Base-by-base conservation (phyloP, 2,888 invertebrate species). In the Belgica antarctica region DNA sequence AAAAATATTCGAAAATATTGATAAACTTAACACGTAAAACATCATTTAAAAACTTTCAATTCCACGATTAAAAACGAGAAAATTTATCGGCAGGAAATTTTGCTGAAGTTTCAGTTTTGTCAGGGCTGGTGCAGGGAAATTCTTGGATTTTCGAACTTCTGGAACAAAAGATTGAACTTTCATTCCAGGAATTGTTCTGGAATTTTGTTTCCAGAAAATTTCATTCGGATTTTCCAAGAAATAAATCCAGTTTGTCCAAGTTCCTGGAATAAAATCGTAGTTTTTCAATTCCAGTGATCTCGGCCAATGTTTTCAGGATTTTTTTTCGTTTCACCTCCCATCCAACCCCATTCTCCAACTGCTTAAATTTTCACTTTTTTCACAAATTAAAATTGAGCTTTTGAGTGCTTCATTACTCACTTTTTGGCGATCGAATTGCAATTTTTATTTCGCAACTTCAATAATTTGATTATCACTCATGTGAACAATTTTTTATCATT, bases 391-490 rank as follows among this genome's bases (percentile, higher is more conserved):
- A 59, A 59, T 52, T 59, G 59, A 59, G 59, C 59, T 27, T 59
- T 59, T 57, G 25, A 4, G 27, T 59, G 19, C n/a, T n/a, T n/a
- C n/a, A n/a, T n/a, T n/a, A n/a, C n/a, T 59, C 25, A 7, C 27
- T 4, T 59, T 52, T 59, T 59, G 25, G 59, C 59, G 15, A 59
- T 59, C 5, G 27, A 59, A 59, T 27, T 59, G 59, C 59, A 59
- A 8, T 27, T 8, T 8, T 52, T 24, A 24, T 52, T 52, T 22
- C 52, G 52, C 52, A 52, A 52, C 22, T 15, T 12, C 52, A 41
- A n/a, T 52, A 19, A 47, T 66, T 66, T 66, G 65, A 66, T 66
- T 66, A 66, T 66, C 46, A 66, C 65, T 47, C 46, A 25, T 46
- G 36, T 66, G 34, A 63, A 63, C 63, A 66, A 12, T 17, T 41